Base-by-base conservation (phyloP, 2,888 invertebrate species). In the Erebia aethiops region DNA sequence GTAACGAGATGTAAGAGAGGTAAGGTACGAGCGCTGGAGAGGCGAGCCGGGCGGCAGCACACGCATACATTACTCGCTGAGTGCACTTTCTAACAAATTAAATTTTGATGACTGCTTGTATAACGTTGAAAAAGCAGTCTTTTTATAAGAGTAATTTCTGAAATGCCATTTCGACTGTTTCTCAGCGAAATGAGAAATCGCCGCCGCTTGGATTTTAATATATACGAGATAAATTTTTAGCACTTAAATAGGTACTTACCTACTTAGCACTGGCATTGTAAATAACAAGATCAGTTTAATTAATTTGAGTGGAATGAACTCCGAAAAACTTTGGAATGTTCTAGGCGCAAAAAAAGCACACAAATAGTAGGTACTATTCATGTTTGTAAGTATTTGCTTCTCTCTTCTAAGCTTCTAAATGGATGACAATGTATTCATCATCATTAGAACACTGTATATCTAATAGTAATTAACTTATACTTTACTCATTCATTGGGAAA, bases 31-130 rank as follows among this genome's bases (percentile, higher is more conserved):
- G 11, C 62, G 56, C 70, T 60, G 67, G 67, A 60, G 57, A 73
- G 64, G 70, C 75, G 69, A 71, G 67, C 51, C 54, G 18, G 41
- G 72, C 77, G 80, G 82, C 13, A 35, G 81, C 82, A 84, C 84
- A 84, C 80, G 86, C 85, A 87, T 88, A 87, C 85, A 88, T 89
- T 87, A 89, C 88, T 81, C 82, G 81, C 81, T 76, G 83, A 87
- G 85, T 87, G 88, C 87, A 87, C 91, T 91, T 86, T 89, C 88
- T 88, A 86, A 84, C 76, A 90, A 91, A 90, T 91, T 90, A 90
- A 90, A 89, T 89, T 90, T 89, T 89, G 88, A 90, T 87, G 87
- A 82, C 81, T 84, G 82, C 83, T 80, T 80, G 84, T 83, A 86
- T 89, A 86, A 81, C 82, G 82, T n/a, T 77, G 81, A 80, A 82